These are phyloP conservation scores for Noctuana brunneofusca DNA, from an alignment of 2,888 invertebrate genomes.

Conservation along the genomic window DNA sequence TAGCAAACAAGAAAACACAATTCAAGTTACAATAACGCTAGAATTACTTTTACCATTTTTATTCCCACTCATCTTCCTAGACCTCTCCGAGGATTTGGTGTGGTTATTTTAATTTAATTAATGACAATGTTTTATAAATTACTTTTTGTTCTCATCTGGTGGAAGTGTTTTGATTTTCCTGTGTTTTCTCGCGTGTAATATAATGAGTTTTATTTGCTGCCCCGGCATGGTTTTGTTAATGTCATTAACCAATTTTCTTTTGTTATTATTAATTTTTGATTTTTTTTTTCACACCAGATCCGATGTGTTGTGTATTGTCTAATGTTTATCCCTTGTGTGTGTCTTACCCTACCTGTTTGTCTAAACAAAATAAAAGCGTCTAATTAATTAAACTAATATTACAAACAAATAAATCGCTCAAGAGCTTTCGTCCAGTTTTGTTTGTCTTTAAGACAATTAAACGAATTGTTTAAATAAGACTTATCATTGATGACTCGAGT, in stretches of 20 bases:
- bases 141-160: slow-evolving; percentile 78
- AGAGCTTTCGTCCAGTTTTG: slow-evolving; percentile 77
- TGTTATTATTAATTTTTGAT: slow-evolving; percentile 58
- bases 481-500: slow-evolving; percentile 60
- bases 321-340: slow-evolving; percentile 95
- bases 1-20: too few species aligned
- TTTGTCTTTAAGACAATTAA: slow-evolving; percentile 70
- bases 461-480: slow-evolving; percentile 57
- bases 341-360: slow-evolving; percentile 87
- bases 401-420: slow-evolving; percentile 69
- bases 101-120: slow-evolving; percentile 77
- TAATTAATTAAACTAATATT: slow-evolving; percentile 55
- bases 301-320: slow-evolving; percentile 93
- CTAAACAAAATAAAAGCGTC: slow-evolving; percentile 76
- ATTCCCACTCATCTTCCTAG: slow-evolving; percentile 76
- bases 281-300: slow-evolving; percentile 82
- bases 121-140: slow-evolving; percentile 64
- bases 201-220: slow-evolving; percentile 70
- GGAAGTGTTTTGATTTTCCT: slow-evolving; percentile 83
- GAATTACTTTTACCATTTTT: too few species aligned
- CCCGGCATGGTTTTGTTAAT: slow-evolving; percentile 76
- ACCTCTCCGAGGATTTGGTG: slow-evolving; percentile 83
- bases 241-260: slow-evolving; percentile 55
- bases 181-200: slow-evolving; percentile 71
- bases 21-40: too few species aligned